phyloP scores from a whole-genome alignment of 2,113 vertebrate genomes.

The Bolborhynchus lineola region DNA sequence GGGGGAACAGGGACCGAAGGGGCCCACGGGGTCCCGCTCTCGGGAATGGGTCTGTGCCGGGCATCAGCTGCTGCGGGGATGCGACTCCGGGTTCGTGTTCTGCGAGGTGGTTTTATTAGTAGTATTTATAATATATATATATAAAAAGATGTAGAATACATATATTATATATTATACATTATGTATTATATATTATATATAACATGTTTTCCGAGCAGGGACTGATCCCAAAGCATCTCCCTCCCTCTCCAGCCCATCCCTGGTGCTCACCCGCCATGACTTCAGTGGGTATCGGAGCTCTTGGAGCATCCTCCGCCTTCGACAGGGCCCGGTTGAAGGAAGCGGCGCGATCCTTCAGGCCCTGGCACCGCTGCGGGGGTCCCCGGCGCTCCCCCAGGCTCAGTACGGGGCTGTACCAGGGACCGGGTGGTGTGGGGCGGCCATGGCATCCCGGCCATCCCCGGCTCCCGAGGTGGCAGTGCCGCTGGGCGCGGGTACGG shows the following conservation, averaged over 20 bases:
- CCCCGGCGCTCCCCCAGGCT: background rate
- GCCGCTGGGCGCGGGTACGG: background rate
- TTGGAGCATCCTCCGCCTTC: background rate
- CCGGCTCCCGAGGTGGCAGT: background rate
- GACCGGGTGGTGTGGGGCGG: fast-evolving
- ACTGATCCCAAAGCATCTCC: background rate
- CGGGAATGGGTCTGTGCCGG: background rate
- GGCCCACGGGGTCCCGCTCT: background rate
- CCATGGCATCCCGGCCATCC: background rate
- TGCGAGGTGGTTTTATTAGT: fast-evolving
- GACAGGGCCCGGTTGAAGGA: background rate
- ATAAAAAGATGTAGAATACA: background rate
- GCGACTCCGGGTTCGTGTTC: background rate
- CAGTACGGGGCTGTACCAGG: no score
- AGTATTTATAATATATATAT: background rate
- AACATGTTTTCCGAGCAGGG: background rate
- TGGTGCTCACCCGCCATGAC: background rate
- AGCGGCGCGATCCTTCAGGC: background rate
- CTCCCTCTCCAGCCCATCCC: background rate
- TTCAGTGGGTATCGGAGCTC: background rate
- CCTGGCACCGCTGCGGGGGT: background rate
- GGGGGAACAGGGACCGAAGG: background rate
- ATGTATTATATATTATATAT: background rate
- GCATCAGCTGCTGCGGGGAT: no score
- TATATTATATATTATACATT: no score